Conservation (phyloP, 2,113 vertebrate species). For the Indicator maculatus region DNA sequence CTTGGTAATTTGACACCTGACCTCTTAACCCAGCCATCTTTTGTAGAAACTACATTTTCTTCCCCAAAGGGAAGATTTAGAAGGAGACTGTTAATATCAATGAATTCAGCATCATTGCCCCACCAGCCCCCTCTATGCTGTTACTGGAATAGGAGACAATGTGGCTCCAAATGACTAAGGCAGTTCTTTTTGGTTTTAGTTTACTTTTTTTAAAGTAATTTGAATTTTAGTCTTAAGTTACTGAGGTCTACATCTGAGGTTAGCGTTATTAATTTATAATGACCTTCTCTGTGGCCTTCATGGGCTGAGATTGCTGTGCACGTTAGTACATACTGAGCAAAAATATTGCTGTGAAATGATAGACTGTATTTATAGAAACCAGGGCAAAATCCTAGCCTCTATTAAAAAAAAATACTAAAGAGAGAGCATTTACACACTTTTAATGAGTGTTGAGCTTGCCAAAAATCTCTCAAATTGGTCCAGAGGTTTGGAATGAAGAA, state of each 20-base stretch:
- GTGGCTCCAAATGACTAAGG: constrained; percentile 8
- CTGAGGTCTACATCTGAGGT: background rate
- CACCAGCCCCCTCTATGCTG: background rate
- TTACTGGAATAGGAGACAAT: background rate
- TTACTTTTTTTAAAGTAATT: background rate
- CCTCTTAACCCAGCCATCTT: background rate
- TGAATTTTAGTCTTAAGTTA: background rate
- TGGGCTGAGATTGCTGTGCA: background rate
- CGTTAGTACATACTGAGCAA: background rate
- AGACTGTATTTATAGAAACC: constrained; percentile 7
- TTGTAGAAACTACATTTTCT: background rate
- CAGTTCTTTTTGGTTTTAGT: background rate
- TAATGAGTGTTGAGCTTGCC: constrained; percentile 42
- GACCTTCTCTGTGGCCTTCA: constrained; percentile 19
- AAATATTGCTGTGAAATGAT: constrained; percentile 15
- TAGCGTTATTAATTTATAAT: constrained; percentile 28
- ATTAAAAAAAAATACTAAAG: constrained; percentile 12
- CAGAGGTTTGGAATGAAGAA: constrained; percentile 43
- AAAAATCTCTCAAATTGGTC: constrained; percentile 37
- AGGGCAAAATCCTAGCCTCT: constrained; percentile 9
- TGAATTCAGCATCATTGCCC: background rate
- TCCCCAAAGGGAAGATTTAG: background rate
- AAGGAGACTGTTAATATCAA: background rate
- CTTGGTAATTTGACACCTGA: background rate
- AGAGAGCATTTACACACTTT: constrained; percentile 9